Base-by-base conservation (phyloP, 2,113 vertebrate species). In the Seriola aureovittata region DNA sequence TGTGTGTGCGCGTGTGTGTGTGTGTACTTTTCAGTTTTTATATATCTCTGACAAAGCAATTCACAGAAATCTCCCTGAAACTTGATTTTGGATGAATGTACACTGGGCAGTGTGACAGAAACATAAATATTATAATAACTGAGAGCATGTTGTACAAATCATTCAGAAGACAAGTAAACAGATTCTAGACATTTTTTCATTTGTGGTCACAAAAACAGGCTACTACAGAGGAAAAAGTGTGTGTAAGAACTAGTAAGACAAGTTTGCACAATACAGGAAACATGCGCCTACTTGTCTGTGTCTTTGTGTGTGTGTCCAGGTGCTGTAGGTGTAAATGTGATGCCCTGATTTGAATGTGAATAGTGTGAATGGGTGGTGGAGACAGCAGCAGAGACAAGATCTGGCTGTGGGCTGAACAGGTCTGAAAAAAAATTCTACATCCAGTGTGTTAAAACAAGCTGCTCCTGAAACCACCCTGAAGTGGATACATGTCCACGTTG, bases 341-440 rank as follows among this genome's bases (percentile, higher is more conserved):
- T 29, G 23, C 10, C 0, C 42, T 60, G 16, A 82, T 88, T 87
- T 65, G 38, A 79, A 89, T 70, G 17, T 86, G 64, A 91, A 86
- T 69, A 16, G 65, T 3, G 5, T 7, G 6, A 64, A 71, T 29
- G 70, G 63, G 50, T 23, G 73, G 71, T 48, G 78, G 75, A 90
- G 86, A 84, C 50, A 52, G 70, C 73, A 48, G 29, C 38, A 13
- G 62, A 60, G 57, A 66, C 58, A 9, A 8, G 25, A 42, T 25
- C 40, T 65, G 8, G 14, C 16, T 16, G 48, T 23, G 57, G 50
- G 46, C 36, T 14, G 17, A 52, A 14, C 21, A 16, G 12, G 1
- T n/a, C 36, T 63, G 34, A 36, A 36, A 36, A 36, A 36, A 2
- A 3, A 29, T 4, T 25, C 25, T 12, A 12, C 11, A 4, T 57